These are phyloP conservation scores for Drosophila funebris DNA, from an alignment of 1,140 invertebrate species.

Conservation along the genomic window DNA sequence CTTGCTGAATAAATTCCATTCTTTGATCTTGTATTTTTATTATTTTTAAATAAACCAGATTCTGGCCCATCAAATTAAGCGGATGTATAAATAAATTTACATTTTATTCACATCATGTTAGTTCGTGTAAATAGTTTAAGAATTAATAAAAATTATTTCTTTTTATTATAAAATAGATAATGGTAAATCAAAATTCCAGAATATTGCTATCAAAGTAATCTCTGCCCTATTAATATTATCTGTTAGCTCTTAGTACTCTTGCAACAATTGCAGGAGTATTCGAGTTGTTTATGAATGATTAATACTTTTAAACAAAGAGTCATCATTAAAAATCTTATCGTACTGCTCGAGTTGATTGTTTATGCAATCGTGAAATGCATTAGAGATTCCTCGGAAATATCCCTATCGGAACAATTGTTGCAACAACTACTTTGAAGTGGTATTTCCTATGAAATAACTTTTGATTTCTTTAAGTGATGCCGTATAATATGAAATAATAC, in stretches of 20 bases:
- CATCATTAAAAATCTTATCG: conserved; percentile 8
- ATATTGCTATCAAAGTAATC: too few relatives aligned
- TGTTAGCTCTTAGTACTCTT: too few relatives aligned
- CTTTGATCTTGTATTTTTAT: conserved; percentile 1
- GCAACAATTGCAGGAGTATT: too few relatives aligned
- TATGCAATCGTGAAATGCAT: not conserved
- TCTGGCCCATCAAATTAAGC: too few relatives aligned
- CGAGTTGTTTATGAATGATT: not conserved
- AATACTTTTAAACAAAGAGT: not conserved
- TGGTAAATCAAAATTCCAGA: too few relatives aligned
- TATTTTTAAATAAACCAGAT: too few relatives aligned
- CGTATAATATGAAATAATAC: not conserved
- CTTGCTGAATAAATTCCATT: conserved; percentile 3
- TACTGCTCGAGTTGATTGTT: not conserved
- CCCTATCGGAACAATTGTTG: conserved; percentile 2
- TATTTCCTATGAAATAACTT: conserved; percentile 12
- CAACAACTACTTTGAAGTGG: not conserved
- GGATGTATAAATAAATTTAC: too few relatives aligned
- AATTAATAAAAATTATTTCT: too few relatives aligned
- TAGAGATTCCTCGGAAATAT: not conserved
- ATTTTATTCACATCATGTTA: too few relatives aligned
- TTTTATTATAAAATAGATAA: too few relatives aligned
- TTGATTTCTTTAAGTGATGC: conserved; percentile 2
- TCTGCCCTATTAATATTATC: too few relatives aligned
- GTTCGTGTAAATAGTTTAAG: too few relatives aligned